These are phyloP conservation scores for Antheraea pernyi DNA, from an alignment of 1,140 invertebrate species.

Conservation along the genomic window DNA sequence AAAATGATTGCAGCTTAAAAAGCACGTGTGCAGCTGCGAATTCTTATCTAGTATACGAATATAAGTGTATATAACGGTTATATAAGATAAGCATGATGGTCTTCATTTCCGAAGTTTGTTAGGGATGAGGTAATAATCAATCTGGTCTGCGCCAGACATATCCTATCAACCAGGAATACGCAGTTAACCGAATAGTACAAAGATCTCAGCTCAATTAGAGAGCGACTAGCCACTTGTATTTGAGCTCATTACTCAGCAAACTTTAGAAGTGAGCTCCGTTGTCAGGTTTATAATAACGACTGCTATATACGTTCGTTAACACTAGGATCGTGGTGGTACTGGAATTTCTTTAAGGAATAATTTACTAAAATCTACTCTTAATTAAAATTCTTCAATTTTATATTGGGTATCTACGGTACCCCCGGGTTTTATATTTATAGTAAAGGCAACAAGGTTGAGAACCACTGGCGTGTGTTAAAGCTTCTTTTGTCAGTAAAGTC, in stretches of 20 bases:
- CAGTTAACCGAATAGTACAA: background rate
- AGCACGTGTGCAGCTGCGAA: no score
- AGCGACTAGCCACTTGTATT: slow-evolving; percentile 1
- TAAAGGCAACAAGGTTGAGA: no score
- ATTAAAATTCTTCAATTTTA: no score
- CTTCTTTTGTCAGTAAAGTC: no score
- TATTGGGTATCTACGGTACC: no score
- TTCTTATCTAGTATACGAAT: no score
- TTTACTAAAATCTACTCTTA: background rate
- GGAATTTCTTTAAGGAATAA: background rate
- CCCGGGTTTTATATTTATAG: no score
- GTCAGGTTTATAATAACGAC: background rate
- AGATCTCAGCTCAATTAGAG: background rate
- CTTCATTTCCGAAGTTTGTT: background rate
- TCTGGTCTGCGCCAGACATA: background rate
- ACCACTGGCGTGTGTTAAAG: no score
- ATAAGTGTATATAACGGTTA: background rate
- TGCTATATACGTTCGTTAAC: background rate
- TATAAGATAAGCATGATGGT: background rate
- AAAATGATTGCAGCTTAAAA: no score
- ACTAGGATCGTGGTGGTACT: background rate
- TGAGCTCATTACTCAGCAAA: background rate
- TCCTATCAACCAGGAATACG: background rate
- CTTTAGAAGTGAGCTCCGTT: background rate
- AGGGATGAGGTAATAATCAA: background rate